A percentile compares a stretch with the other conserved stretches of the same genome.
phyloP scores from a whole-genome alignment of 2,797 vertebrate genomes.

The Delichon dasypus region DNA sequence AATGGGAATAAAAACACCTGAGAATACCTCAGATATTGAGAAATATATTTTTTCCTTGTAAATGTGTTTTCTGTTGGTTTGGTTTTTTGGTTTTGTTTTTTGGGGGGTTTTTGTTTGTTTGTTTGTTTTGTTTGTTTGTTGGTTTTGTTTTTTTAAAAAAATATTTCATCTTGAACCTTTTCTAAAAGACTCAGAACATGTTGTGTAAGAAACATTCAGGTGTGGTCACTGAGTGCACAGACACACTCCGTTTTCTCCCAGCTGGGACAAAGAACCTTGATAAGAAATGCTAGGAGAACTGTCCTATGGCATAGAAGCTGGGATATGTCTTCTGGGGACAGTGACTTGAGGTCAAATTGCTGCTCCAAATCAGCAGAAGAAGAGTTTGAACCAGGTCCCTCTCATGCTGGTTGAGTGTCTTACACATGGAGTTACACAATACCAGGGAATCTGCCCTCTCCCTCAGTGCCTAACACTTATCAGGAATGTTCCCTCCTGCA shows the following conservation, averaged over 20 bases:
- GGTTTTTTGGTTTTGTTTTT: no score
- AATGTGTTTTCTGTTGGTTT: fast-evolving
- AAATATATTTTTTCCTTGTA: background rate
- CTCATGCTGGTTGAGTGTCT: background rate
- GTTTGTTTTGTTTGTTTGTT: no score
- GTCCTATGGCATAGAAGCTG: background rate
- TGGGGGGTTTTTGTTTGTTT: background rate
- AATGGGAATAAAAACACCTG: background rate
- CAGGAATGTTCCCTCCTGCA: background rate
- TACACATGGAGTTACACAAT: background rate
- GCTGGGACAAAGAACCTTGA: background rate
- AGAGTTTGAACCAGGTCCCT: background rate
- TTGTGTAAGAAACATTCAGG: background rate
- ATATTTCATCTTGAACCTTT: background rate
- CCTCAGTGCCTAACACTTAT: background rate
- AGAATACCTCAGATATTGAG: background rate
- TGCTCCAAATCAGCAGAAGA: background rate
- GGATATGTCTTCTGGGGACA: background rate
- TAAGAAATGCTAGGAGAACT: background rate
- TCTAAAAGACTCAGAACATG: fast-evolving
- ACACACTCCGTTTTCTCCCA: background rate
- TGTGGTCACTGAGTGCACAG: background rate
- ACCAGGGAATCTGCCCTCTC: background rate
- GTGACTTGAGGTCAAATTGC: background rate
- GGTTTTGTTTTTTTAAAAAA: background rate